A percentile compares a stretch with the other conserved stretches of the same genome.
Evolutionary conservation across 2,888 invertebrate genomes (phyloP).

Genomic region (Chironomus tentans): DNA sequence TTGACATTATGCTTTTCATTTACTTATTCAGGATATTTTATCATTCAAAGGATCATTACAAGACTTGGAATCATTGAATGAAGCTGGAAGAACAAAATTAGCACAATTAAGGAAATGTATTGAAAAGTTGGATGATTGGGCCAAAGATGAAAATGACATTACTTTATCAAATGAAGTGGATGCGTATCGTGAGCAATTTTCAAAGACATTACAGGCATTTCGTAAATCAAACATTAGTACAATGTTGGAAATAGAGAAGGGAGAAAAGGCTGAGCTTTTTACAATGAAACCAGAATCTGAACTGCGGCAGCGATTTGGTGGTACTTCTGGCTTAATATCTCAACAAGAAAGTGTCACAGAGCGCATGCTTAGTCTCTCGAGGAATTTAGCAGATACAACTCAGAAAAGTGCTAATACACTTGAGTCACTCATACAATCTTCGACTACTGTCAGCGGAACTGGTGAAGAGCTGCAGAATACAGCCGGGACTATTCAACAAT

Average conservation of each 20-base stretch:
- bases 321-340: constrained; percentile 41
- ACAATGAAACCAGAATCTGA: constrained; percentile 46
- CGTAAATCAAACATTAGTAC: constrained; percentile 71
- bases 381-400: constrained; percentile 78
- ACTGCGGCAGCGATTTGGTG: constrained; percentile 49
- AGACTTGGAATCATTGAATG: constrained; percentile 62
- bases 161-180: constrained; percentile 56
- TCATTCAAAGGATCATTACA: constrained; percentile 62
- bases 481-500: constrained; percentile 77
- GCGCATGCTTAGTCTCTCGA: constrained; percentile 72
- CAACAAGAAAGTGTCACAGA: constrained; percentile 64
- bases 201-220: constrained; percentile 62
- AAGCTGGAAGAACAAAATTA: constrained; percentile 62
- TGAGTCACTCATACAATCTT: constrained; percentile 63
- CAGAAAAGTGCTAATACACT: constrained; percentile 78
- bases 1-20: constrained; percentile 27
- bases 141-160: constrained; percentile 54
- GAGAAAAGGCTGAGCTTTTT: constrained; percentile 62
- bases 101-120: constrained; percentile 58
- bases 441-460: constrained; percentile 63
- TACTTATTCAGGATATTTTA: constrained; percentile 56
- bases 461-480: constrained; percentile 76
- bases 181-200: constrained; percentile 58
- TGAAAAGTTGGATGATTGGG: constrained; percentile 57
- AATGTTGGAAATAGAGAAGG: constrained; percentile 68